Conservation (phyloP, 2,888 invertebrate genomes). For the Mythimna vitellina region DNA sequence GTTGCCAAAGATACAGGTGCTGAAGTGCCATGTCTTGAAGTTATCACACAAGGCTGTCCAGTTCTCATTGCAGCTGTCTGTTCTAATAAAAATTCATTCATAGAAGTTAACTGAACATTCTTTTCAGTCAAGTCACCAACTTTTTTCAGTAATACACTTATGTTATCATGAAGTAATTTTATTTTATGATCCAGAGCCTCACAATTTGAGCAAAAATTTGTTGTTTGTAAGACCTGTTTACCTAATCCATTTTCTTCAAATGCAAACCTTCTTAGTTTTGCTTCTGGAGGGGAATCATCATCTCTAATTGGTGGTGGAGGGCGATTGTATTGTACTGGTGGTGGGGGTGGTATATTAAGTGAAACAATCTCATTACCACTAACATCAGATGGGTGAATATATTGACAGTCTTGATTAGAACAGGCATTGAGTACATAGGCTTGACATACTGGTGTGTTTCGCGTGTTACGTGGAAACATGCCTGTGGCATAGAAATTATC, state of each 20-base stretch:
- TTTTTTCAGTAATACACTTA: slow-evolving; percentile 86
- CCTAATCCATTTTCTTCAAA: slow-evolving; percentile 81
- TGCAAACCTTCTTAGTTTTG: slow-evolving; percentile 82
- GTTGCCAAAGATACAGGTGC: slow-evolving; percentile 88
- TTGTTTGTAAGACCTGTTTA: slow-evolving; percentile 75
- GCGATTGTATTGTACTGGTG: slow-evolving; percentile 65
- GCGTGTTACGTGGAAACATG: slow-evolving; percentile 89
- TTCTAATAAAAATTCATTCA: slow-evolving; percentile 88
- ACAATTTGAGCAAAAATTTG: slow-evolving; percentile 82
- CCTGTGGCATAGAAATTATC: slow-evolving; percentile 92
- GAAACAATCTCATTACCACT: slow-evolving; percentile 72
- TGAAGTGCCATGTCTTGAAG: slow-evolving; percentile 86
- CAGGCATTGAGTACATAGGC: slow-evolving; percentile 91
- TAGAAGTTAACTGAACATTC: slow-evolving; percentile 85
- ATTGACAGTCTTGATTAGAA: slow-evolving; percentile 85
- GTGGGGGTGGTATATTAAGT: slow-evolving; percentile 68
- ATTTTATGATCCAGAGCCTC: slow-evolving; percentile 84
- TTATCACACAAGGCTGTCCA: slow-evolving; percentile 87
- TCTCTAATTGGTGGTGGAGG: slow-evolving; percentile 78
- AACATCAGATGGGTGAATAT: slow-evolving; percentile 78
- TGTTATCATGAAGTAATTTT: slow-evolving; percentile 86
- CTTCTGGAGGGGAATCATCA: slow-evolving; percentile 85
- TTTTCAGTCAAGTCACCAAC: slow-evolving; percentile 86
- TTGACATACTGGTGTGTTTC: slow-evolving; percentile 90
- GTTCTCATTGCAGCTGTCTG: slow-evolving; percentile 84